Conservation (phyloP, 2,888 invertebrate species). For the Beris chalybata region DNA sequence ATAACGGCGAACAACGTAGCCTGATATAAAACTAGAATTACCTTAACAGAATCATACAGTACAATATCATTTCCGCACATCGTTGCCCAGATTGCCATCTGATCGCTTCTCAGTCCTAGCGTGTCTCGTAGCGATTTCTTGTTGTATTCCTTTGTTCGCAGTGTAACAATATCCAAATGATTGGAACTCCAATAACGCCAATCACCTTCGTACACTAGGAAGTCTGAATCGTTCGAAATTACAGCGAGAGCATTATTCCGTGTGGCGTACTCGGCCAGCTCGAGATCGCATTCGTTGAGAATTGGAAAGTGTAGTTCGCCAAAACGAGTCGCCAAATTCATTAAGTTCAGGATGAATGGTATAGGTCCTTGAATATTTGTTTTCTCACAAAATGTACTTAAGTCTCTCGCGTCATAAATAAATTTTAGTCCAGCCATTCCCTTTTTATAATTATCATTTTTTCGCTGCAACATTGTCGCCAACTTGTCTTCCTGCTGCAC, state of each 20-base stretch:
- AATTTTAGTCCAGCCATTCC: background rate
- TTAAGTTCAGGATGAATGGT: slow-evolving; percentile 24
- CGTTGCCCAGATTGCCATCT: slow-evolving; percentile 35
- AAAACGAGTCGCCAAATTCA: slow-evolving; percentile 10
- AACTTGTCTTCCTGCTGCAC: slow-evolving; percentile 13
- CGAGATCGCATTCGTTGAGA: slow-evolving; percentile 37
- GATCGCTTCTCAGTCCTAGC: slow-evolving; percentile 14
- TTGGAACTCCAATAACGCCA: slow-evolving; percentile 35
- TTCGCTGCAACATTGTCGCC: background rate
- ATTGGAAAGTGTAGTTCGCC: slow-evolving; percentile 14
- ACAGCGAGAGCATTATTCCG: slow-evolving; percentile 35
- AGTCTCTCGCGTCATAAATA: slow-evolving; percentile 4
- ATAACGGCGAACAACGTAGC: no score
- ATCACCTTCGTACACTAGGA: slow-evolving; percentile 37
- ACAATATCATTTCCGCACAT: slow-evolving; percentile 38
- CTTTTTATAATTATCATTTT: slow-evolving; percentile 12
- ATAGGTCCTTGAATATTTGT: background rate
- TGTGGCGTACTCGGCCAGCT: slow-evolving; percentile 36
- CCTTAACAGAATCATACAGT: slow-evolving; percentile 16
- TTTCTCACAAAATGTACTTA: background rate
- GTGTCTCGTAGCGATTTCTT: slow-evolving; percentile 23
- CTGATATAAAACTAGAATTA: background rate
- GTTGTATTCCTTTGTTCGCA: slow-evolving; percentile 34
- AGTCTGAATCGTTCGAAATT: slow-evolving; percentile 37
- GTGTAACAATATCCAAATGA: slow-evolving; percentile 12